Conservation (phyloP, 2,113 vertebrate genomes). For the Carassius gibelio region DNA sequence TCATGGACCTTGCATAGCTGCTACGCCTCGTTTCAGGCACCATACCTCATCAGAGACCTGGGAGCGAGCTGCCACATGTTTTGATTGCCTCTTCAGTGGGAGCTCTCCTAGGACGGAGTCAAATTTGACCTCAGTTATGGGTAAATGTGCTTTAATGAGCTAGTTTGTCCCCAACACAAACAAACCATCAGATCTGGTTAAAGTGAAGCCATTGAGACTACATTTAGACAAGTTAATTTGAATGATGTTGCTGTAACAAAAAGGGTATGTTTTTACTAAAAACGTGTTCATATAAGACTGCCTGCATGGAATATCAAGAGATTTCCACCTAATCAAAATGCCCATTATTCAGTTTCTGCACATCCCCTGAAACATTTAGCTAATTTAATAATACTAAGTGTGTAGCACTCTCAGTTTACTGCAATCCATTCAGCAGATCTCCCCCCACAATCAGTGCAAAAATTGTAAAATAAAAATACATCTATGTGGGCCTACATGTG, state of each 20-base stretch:
- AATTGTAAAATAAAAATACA: background rate
- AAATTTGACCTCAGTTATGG: slow-evolving; percentile 25
- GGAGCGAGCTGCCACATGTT: slow-evolving; percentile 3
- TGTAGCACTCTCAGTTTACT: background rate
- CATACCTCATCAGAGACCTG: slow-evolving; percentile 70
- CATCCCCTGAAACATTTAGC: background rate
- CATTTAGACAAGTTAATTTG: too few species aligned
- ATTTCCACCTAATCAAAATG: background rate
- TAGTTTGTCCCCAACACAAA: slow-evolving; percentile 37
- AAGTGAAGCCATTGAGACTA: background rate
- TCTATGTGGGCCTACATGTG: background rate
- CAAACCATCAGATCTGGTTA: background rate
- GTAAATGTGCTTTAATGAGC: slow-evolving; percentile 42
- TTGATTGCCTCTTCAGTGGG: slow-evolving; percentile 13
- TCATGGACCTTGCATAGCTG: slow-evolving; percentile 70
- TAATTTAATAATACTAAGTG: background rate
- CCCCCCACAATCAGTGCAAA: background rate
- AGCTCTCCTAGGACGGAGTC: slow-evolving; percentile 5
- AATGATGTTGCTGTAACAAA: too few species aligned
- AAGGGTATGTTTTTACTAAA: too few species aligned
- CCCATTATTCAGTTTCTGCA: background rate
- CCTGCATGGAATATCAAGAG: too few species aligned
- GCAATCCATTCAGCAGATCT: background rate
- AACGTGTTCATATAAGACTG: too few species aligned
- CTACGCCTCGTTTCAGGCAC: slow-evolving; percentile 68